A percentile compares a stretch with the other conserved stretches of the same genome.
Conservation (phyloP, 2,888 invertebrate species). For the Drosophila kuntzei region DNA sequence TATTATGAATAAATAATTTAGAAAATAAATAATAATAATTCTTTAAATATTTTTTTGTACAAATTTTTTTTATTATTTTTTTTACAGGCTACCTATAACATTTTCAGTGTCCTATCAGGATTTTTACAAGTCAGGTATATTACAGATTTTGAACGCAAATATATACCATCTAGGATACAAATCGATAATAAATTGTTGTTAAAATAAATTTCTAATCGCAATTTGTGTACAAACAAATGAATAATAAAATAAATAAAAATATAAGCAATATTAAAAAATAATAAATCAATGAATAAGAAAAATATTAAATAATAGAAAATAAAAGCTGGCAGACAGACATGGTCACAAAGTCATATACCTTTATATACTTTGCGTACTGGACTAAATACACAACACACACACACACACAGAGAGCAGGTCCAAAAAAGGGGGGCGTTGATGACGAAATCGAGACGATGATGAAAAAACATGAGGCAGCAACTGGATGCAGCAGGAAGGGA, state of each 20-base stretch:
- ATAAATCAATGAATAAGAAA: background rate
- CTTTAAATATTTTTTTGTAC: no score
- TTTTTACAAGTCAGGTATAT: no score
- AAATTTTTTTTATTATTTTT: no score
- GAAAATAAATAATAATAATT: no score
- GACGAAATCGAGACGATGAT: slow-evolving; percentile 70
- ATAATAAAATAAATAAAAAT: background rate
- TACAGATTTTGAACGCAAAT: no score
- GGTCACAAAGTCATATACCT: background rate
- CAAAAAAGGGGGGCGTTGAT: slow-evolving; percentile 60
- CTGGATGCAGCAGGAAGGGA: background rate
- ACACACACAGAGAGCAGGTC: background rate
- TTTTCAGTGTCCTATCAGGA: no score
- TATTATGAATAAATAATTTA: no score
- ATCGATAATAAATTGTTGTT: no score
- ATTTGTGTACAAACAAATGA: background rate
- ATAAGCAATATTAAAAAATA: background rate
- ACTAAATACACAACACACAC: background rate
- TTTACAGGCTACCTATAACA: no score
- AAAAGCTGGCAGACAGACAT: slow-evolving; percentile 8
- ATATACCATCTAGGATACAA: no score
- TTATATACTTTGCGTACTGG: background rate
- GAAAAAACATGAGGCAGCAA: slow-evolving; percentile 2
- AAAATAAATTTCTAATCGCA: no score
- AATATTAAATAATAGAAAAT: background rate